Conservation (phyloP, 2,888 invertebrate species). For the Stratiomys singularior region DNA sequence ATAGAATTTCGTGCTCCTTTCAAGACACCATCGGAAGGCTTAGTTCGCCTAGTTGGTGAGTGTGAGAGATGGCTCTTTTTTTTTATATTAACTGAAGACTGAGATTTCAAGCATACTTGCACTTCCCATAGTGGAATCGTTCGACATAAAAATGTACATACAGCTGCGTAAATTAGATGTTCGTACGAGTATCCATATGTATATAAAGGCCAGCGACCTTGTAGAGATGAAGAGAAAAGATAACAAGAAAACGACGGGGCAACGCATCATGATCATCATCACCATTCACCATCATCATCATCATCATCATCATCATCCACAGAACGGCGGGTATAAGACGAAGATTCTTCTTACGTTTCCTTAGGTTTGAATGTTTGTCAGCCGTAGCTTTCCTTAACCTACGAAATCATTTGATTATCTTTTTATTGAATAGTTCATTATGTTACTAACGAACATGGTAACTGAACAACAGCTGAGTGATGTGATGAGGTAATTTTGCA, state of each 20-base stretch:
- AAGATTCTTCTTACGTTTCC: neutral
- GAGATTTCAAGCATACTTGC: too few relatives aligned
- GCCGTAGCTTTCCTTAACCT: constrained; percentile 8
- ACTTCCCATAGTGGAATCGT: too few relatives aligned
- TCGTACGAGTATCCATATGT: neutral
- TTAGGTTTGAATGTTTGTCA: neutral
- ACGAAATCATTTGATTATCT: constrained; percentile 9
- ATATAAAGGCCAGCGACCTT: constrained; percentile 39
- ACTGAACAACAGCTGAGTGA: too few relatives aligned
- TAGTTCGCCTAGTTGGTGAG: neutral
- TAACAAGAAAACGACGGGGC: constrained; percentile 15
- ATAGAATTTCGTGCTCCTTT: neutral
- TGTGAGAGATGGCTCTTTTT: too few relatives aligned
- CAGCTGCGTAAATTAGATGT: neutral
- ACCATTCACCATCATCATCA: constrained; percentile 2
- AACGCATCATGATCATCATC: neutral
- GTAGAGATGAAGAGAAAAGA: constrained; percentile 31
- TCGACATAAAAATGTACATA: too few relatives aligned
- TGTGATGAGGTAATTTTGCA: too few relatives aligned
- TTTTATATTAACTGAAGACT: too few relatives aligned
- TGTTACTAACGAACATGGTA: neutral
- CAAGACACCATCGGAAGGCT: neutral
- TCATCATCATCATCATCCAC: neutral
- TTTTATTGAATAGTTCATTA: neutral
- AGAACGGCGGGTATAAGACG: neutral